Base-by-base conservation (phyloP, 2,797 vertebrate genomes). In the Holocentrus rufus region DNA sequence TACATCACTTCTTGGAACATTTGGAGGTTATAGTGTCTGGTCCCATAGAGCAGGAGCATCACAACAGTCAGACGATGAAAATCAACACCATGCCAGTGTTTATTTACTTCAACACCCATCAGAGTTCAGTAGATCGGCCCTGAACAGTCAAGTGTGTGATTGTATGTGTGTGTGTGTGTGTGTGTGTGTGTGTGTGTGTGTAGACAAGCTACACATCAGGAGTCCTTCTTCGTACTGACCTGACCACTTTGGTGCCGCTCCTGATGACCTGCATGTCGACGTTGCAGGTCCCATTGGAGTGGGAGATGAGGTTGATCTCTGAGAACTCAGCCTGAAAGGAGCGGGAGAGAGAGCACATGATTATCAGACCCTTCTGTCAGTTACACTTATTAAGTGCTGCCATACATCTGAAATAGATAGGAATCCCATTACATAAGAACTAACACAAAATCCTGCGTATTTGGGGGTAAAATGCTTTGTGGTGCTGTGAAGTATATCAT, bases 261-360 rank as follows among this genome's bases (percentile, higher is more conserved):
- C 96, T 93, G 71, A 97, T 90, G n/a, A 96, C 91, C 86, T 98
- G 97, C 93, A 99, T 94, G 82, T 99, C 97, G 75, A 99, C 94
- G 0, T 93, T 96, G 6, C 97, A 98, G 82, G 94, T 95, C 54
- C 97, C 97, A 58, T 96, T 97, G 44, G 97, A 96, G 13, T 98
- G 95, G 63, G 98, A 94, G 87, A 98, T 88, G 31, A 99, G 95
- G 88, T 97, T 99, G 84, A 99, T 92, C 87, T 99, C 98, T 23
- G 97, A 97, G 92, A 99, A 99, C 81, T 98, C 96, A 2, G 96
- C 98, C 98, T 98, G 25, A 1, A 79, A 63, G 36, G 52, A 90
- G 50, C 76, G 39, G 90, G 50, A 74, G 39, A 85, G 17, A 68
- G 7, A 9, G 66, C 22, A 75, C 7, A 61, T 2, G 7, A 65